phyloP scores from a whole-genome alignment of 1,140 invertebrate species.

The Adelges cooleyi region DNA sequence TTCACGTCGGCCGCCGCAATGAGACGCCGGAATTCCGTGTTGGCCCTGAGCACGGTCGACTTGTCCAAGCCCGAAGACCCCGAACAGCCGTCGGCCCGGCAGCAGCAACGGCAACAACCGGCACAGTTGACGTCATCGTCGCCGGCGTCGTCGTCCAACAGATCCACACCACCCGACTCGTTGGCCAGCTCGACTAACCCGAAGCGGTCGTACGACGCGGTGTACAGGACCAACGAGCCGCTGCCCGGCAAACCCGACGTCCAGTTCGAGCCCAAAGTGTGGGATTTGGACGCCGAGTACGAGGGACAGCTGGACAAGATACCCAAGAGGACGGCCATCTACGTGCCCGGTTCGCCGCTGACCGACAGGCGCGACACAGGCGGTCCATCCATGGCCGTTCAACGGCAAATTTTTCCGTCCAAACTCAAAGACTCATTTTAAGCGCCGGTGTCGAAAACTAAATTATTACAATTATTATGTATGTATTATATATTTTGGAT shows the following conservation, averaged over 20 bases:
- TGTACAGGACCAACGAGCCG: slow-evolving; percentile 71
- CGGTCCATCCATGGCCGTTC: not conserved
- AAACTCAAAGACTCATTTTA: slow-evolving; percentile 20
- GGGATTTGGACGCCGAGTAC: slow-evolving; percentile 56
- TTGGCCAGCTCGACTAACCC: slow-evolving; percentile 13
- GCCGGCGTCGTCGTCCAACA: not conserved
- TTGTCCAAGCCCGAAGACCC: not conserved
- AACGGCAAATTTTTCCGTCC: slow-evolving; percentile 14
- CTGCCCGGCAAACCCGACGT: slow-evolving; percentile 53
- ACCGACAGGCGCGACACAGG: not conserved
- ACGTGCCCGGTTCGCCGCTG: not conserved
- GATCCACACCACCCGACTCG: not conserved
- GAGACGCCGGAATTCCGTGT: slow-evolving; percentile 18
- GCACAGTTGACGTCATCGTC: not conserved
- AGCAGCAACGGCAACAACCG: not conserved
- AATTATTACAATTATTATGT: no score
- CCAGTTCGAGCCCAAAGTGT: slow-evolving; percentile 61
- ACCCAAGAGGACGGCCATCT: slow-evolving; percentile 2
- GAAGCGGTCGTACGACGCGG: slow-evolving; percentile 51
- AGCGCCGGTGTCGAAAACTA: no score
- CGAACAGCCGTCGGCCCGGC: not conserved
- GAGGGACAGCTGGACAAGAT: slow-evolving; percentile 5
- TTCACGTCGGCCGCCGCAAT: slow-evolving; percentile 22
- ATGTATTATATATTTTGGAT: no score
- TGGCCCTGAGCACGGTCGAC: slow-evolving; percentile 20